A percentile compares a stretch with the other conserved stretches of the same genome.
phyloP scores from a whole-genome alignment of 2,797 vertebrate genomes.

The Pangasius larnaudii region DNA sequence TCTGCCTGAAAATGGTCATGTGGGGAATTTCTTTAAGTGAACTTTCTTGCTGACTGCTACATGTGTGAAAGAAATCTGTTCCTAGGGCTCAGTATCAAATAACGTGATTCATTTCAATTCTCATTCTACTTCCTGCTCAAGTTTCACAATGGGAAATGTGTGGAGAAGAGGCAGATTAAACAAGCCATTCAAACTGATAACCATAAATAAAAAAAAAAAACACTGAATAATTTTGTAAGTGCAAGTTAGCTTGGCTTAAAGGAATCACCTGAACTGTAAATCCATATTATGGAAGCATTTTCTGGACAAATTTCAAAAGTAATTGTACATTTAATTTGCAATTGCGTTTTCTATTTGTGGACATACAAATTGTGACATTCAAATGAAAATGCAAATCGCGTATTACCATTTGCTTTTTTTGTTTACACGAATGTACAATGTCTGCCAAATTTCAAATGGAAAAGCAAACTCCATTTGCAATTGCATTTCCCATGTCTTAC shows the following conservation, averaged over 20 bases:
- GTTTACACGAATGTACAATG: too few species aligned
- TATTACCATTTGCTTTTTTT: too few species aligned
- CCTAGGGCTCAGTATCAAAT: neutral
- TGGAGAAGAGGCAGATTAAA: too few species aligned
- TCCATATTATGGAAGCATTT: too few species aligned
- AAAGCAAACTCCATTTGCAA: too few species aligned
- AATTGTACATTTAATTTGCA: too few species aligned
- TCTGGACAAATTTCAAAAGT: too few species aligned
- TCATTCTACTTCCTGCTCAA: neutral
- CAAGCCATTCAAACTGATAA: neutral
- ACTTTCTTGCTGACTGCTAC: neutral
- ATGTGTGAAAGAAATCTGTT: neutral
- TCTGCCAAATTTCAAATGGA: too few species aligned
- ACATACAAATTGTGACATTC: too few species aligned
- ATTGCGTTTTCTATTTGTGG: too few species aligned
- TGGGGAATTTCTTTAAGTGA: neutral
- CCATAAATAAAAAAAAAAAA: neutral
- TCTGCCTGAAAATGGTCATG: neutral
- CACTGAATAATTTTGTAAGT: neutral
- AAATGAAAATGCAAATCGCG: too few species aligned
- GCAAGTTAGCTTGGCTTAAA: neutral
- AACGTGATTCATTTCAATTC: neutral
- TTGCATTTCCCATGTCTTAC: too few species aligned
- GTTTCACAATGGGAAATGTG: neutral
- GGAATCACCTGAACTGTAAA: neutral